Conservation (phyloP, 2,797 vertebrate genomes). For the Hemibagrus guttatus region DNA sequence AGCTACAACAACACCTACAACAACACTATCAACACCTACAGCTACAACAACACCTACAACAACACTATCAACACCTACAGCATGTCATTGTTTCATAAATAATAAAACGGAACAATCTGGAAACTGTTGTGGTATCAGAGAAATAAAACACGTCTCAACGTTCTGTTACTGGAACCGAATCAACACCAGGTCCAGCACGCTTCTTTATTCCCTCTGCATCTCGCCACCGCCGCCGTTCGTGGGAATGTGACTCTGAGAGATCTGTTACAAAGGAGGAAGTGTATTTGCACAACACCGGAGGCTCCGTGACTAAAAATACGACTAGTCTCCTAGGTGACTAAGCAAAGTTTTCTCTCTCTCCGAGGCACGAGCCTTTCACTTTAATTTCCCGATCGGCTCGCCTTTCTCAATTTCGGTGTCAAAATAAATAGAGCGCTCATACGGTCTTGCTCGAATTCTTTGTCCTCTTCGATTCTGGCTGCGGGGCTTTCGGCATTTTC, state of each 20-base stretch:
- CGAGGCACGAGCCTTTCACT: conserved; percentile 45
- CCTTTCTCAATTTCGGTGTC: conserved; percentile 32
- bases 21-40: no score
- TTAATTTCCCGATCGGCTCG: conserved; percentile 50
- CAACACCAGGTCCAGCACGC: background rate
- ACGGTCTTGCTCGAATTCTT: conserved; percentile 21
- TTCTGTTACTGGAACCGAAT: background rate
- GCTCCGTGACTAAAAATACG: conserved; percentile 58
- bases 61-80: no score
- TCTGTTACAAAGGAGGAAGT: conserved; percentile 47
- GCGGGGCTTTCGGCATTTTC: background rate
- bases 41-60: no score
- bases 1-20: no score
- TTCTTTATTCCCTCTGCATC: background rate
- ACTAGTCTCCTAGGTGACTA: conserved; percentile 62
- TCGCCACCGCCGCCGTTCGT: background rate
- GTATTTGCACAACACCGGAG: conserved; percentile 55
- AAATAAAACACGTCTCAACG: background rate
- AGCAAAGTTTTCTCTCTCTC: conserved; percentile 53
- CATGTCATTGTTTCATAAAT: background rate
- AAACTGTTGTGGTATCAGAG: background rate
- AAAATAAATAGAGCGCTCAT: conserved; percentile 53
- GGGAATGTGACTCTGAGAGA: conserved; percentile 37
- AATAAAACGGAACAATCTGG: background rate
- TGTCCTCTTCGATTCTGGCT: conserved; percentile 29